A percentile compares a stretch with the other conserved stretches of the same genome.
These are phyloP conservation scores for Scaeva pyrastri DNA, from an alignment of 2,888 invertebrate species.

Conservation along the genomic window DNA sequence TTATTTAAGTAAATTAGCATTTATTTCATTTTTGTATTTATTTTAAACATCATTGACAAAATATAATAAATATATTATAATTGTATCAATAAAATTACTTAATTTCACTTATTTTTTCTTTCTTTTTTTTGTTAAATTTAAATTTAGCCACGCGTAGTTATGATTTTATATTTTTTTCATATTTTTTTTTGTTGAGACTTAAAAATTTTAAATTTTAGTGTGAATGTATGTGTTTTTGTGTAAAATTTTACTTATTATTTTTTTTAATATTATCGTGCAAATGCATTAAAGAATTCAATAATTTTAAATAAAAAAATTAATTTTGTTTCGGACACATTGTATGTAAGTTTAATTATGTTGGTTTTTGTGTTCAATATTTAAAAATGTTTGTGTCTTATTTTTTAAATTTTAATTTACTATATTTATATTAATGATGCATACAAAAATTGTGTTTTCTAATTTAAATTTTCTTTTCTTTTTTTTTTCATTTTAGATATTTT, in stretches of 20 bases:
- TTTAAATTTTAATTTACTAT: conserved; percentile 50
- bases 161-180: conserved; percentile 41
- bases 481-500: conserved; percentile 39
- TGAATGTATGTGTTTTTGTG: conserved; percentile 54
- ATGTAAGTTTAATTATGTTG: conserved; percentile 30
- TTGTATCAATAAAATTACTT: conserved; percentile 69
- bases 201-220: conserved; percentile 49
- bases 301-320: conserved; percentile 61
- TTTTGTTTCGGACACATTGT: conserved; percentile 50
- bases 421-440: conserved; percentile 72
- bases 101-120: conserved; percentile 14
- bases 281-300: conserved; percentile 70
- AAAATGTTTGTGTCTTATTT: conserved; percentile 24
- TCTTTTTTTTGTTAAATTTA: conserved; percentile 37
- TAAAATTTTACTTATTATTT: conserved; percentile 38
- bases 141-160: conserved; percentile 65
- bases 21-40: conserved; percentile 58
- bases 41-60: conserved; percentile 76
- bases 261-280: conserved; percentile 66
- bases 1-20: conserved; percentile 56
- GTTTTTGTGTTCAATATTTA: conserved; percentile 7
- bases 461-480: conserved; percentile 37
- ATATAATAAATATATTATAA: conserved; percentile 76
- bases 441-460: conserved; percentile 69
- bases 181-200: conserved; percentile 34